Conservation (phyloP, 2,113 vertebrate species). For the Xiphophorus couchianus region DNA sequence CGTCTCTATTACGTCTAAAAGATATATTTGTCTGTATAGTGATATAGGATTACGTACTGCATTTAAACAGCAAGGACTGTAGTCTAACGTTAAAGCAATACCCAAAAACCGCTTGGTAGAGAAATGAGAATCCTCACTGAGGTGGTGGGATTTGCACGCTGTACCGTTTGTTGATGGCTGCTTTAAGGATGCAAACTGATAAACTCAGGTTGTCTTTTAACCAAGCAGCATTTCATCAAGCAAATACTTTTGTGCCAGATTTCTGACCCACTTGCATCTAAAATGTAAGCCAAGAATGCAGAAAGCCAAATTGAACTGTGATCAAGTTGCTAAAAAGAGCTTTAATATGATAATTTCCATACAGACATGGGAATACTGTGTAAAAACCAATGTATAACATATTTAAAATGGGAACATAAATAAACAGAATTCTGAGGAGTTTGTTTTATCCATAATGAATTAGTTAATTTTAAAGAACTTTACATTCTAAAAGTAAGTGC, state of each 20-base stretch:
- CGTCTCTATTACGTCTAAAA: conserved; percentile 63
- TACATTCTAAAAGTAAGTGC: conserved; percentile 51
- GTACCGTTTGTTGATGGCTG: conserved; percentile 39
- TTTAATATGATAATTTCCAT: background rate
- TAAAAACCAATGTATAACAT: background rate
- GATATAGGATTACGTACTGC: conserved; percentile 63
- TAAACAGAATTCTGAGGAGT: background rate
- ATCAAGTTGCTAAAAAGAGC: background rate
- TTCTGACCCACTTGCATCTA: background rate
- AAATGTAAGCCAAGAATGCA: background rate
- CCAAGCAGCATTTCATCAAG: conserved; percentile 14
- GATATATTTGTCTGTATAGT: conserved; percentile 63
- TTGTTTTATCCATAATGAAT: background rate
- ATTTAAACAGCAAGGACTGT: conserved; percentile 46
- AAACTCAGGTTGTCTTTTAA: conserved; percentile 24
- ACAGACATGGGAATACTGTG: background rate
- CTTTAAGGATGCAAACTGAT: conserved; percentile 36
- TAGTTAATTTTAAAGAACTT: conserved; percentile 10
- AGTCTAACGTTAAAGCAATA: conserved; percentile 59
- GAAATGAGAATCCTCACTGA: conserved; percentile 50
- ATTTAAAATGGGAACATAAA: background rate
- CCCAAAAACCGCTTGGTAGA: conserved; percentile 56
- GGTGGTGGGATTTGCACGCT: conserved; percentile 46
- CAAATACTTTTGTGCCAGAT: conserved; percentile 32
- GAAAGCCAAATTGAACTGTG: background rate